Evolutionary conservation across 2,888 invertebrate species (phyloP).

Genomic region (Tuta absoluta): DNA sequence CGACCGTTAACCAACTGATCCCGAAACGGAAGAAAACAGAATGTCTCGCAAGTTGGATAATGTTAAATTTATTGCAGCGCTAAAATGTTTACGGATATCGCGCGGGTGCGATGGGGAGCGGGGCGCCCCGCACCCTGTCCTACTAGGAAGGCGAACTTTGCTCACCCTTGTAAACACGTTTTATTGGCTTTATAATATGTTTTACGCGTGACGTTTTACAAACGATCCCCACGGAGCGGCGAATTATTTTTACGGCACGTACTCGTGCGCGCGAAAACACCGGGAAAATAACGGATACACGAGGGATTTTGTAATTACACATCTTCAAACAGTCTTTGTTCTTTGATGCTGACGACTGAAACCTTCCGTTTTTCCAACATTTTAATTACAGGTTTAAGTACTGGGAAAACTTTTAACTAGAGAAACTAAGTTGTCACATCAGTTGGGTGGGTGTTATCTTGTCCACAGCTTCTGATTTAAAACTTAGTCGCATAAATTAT

Average conservation of each 20-base stretch:
- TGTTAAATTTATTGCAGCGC: conserved; percentile 80
- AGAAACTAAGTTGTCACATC: background rate
- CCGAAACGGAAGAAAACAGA: conserved; percentile 76
- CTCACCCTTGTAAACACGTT: conserved; percentile 81
- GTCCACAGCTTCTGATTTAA: background rate
- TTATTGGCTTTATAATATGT: conserved; percentile 82
- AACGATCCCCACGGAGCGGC: conserved; percentile 78
- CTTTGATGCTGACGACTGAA: conserved; percentile 52
- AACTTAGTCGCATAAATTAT: background rate
- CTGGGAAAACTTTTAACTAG: conserved; percentile 9
- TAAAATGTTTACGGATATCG: conserved; percentile 81
- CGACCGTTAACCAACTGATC: conserved; percentile 79
- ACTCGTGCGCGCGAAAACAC: conserved; percentile 70
- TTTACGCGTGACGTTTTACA: conserved; percentile 82
- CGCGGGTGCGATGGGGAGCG: conserved; percentile 50
- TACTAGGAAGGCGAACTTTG: conserved; percentile 67
- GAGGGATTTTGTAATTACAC: conserved; percentile 76
- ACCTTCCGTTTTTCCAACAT: conserved; percentile 28
- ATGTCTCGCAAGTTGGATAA: conserved; percentile 78
- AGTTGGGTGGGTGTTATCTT: conserved; percentile 1
- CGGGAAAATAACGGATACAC: conserved; percentile 64
- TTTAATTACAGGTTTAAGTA: conserved; percentile 16
- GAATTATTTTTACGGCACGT: conserved; percentile 81
- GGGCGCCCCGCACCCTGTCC: conserved; percentile 43
- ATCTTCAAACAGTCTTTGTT: conserved; percentile 68